Percentiles rank a stretch among this genome's conserved stretches.
phyloP scores from a whole-genome alignment of 2,113 vertebrate species.

The Silurus glanis region DNA sequence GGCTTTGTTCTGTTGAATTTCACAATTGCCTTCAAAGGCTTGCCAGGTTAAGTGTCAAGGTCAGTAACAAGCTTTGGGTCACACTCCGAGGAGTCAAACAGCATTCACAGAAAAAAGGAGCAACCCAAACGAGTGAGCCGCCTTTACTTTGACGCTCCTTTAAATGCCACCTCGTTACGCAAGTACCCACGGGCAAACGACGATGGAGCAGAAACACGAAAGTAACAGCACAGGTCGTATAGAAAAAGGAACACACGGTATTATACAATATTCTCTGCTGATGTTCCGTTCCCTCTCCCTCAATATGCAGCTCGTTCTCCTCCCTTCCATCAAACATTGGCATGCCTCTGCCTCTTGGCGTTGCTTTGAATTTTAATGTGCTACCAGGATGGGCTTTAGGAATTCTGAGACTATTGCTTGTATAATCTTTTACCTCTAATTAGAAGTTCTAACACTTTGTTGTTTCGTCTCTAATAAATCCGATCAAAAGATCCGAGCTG shows the following conservation, averaged over 20 bases:
- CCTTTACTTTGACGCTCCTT: background rate
- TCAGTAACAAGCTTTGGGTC: constrained; percentile 4
- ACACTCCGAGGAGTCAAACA: background rate
- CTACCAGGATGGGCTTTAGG: constrained; percentile 30
- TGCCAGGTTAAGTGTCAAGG: background rate
- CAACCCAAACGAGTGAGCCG: background rate
- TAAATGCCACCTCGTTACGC: background rate
- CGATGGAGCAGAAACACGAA: background rate
- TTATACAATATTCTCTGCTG: background rate
- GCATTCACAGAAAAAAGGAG: background rate
- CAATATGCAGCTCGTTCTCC: background rate
- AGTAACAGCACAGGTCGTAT: background rate
- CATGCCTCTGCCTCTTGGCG: background rate
- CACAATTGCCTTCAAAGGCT: no score
- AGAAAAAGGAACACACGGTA: background rate
- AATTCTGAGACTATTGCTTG: constrained; percentile 45
- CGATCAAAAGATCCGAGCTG: constrained; percentile 11
- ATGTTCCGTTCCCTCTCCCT: background rate
- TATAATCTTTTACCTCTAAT: constrained; percentile 55
- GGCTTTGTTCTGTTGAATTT: background rate
- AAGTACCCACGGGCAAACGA: background rate
- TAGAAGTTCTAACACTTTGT: constrained; percentile 35
- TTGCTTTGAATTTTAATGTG: constrained; percentile 52
- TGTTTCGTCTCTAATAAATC: constrained; percentile 44
- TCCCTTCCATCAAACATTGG: background rate